These are phyloP conservation scores for Calvadosia cruxmelitensis DNA, from an alignment of 30 jellyfish, hydroid and myxozoan species.

Conservation along the genomic window DNA sequence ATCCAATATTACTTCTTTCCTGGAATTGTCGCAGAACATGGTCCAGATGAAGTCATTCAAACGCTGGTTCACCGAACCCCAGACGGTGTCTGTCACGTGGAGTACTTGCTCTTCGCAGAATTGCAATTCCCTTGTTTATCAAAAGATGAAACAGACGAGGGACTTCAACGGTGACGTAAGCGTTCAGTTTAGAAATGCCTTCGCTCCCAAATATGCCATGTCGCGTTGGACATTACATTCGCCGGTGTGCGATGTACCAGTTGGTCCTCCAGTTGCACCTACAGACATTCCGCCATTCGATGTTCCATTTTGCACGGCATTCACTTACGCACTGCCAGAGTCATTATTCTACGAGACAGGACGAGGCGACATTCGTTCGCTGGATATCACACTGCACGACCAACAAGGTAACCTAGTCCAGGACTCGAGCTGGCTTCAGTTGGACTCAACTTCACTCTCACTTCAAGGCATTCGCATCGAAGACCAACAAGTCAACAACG, in stretches of 20 bases:
- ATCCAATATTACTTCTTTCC: not conserved
- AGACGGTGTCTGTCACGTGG: not conserved
- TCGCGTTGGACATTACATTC: conserved; percentile 22
- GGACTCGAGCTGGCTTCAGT: conserved; percentile 68
- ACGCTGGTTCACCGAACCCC: not conserved
- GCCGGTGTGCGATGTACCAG: conserved; percentile 55
- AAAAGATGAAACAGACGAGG: not conserved
- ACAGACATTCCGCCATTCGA: conserved; percentile 12
- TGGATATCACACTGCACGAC: conserved; percentile 36
- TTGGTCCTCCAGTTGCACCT: conserved; percentile 51
- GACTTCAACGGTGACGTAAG: not conserved
- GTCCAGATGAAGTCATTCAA: not conserved
- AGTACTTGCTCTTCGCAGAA: not conserved
- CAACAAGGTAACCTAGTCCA: conserved; percentile 18
- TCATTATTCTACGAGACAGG: conserved; percentile 46
- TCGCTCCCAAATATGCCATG: conserved; percentile 14
- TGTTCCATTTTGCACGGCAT: conserved; percentile 49
- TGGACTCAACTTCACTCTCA: conserved; percentile 63
- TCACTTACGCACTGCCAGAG: conserved; percentile 30
- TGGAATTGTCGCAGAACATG: too few species aligned
- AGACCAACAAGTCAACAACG: not conserved
- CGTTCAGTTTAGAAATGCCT: conserved; percentile 6
- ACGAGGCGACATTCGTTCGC: conserved; percentile 48
- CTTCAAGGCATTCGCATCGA: conserved; percentile 27
- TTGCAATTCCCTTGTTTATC: not conserved